Conservation (phyloP, 2,797 vertebrate species). For the Centroberyx gerrardi region DNA sequence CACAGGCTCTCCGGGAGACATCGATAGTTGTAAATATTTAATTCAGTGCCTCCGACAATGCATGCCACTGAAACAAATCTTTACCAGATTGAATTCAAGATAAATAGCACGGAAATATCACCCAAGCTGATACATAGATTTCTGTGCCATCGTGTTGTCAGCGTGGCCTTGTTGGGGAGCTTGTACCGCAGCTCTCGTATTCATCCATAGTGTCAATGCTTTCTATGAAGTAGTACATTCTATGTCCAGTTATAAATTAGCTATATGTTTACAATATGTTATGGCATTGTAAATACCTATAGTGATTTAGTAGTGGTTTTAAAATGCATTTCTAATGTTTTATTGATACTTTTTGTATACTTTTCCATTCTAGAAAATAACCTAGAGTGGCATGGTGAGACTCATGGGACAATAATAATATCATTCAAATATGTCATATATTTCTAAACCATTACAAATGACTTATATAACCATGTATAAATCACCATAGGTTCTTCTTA, state of each 20-base stretch:
- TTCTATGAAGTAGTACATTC: too few relatives aligned
- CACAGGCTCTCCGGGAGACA: slow-evolving; percentile 75
- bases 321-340: too few relatives aligned
- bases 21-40: slow-evolving; percentile 86
- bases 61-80: slow-evolving; percentile 81
- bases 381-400: too few relatives aligned
- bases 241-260: too few relatives aligned
- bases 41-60: slow-evolving; percentile 81
- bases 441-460: background rate
- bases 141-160: slow-evolving; percentile 51
- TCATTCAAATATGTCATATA: background rate
- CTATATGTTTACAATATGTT: too few relatives aligned
- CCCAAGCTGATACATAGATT: slow-evolving; percentile 61
- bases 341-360: too few relatives aligned
- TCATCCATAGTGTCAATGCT: slow-evolving; percentile 8
- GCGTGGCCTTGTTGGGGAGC: slow-evolving; percentile 32
- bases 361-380: too few relatives aligned
- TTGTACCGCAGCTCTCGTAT: slow-evolving; percentile 29
- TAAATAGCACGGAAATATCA: slow-evolving; percentile 79
- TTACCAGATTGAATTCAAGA: slow-evolving; percentile 78
- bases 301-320: too few relatives aligned
- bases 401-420: too few relatives aligned
- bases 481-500: background rate
- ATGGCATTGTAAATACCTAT: too few relatives aligned
- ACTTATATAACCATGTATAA: background rate